Evolutionary conservation across 2,113 vertebrate species (phyloP).

Genomic region (Probosciger aterrimus): DNA sequence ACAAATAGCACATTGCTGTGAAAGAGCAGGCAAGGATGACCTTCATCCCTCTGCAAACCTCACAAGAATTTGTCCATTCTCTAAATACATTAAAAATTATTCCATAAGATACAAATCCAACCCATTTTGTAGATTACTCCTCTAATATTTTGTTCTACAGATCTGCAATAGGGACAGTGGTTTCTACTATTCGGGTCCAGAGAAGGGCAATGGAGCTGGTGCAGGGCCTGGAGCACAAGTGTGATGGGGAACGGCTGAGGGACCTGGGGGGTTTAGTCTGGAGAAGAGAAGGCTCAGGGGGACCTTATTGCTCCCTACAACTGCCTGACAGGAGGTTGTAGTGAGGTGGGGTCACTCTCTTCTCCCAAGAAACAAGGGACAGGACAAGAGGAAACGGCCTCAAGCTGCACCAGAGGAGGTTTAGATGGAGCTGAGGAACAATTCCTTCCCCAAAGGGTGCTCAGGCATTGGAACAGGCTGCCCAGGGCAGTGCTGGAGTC

Average conservation of each 20-base stretch:
- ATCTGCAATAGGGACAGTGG: neutral
- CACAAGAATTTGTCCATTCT: neutral
- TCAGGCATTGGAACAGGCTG: neutral
- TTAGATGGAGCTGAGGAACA: neutral
- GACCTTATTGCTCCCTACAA: neutral
- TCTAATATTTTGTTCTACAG: neutral
- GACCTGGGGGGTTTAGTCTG: neutral
- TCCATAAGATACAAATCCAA: accelerated
- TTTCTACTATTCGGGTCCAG: neutral
- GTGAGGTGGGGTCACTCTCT: neutral
- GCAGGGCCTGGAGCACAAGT: neutral
- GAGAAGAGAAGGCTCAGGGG: neutral
- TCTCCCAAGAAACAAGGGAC: neutral
- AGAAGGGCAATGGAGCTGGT: neutral
- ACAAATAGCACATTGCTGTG: neutral
- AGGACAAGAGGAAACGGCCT: neutral
- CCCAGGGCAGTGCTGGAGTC: neutral
- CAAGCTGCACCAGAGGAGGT: neutral
- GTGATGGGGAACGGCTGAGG: neutral
- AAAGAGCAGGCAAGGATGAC: neutral
- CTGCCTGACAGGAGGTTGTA: neutral
- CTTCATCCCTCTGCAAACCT: neutral
- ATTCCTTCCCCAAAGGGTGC: neutral
- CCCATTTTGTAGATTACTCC: neutral
- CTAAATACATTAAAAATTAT: neutral